Evolutionary conservation across 2,888 invertebrate species (phyloP), one percentile per base, ranked within the genome.

Genomic region (Cecidostiba fungosa): DNA sequence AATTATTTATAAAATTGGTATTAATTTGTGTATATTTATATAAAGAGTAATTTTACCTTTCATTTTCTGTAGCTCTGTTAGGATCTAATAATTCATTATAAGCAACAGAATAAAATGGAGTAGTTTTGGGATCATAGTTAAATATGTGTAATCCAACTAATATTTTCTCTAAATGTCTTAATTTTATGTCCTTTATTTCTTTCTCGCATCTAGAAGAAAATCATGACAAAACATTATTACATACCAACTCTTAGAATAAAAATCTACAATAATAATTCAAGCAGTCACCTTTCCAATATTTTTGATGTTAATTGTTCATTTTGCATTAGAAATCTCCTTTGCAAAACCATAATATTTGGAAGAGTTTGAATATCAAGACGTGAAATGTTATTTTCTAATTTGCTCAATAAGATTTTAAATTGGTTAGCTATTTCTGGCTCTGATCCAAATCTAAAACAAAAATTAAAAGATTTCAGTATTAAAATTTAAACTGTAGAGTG

Each of bases 141-240:
- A 96, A 96, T 90, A 95, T 94, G 1, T 95, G 95, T 90, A 95
- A 94, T 0, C 95, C 94, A 85, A 96, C 94, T 2, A 95, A 93
- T 16, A 97, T 92, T 89, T 97, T 94, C 92, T 97, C 97, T 32
- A 97, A 93, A 91, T 97, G 97, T 93, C 97, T 97, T 0, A 97
- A 78, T 86, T 97, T 94, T 0, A 95, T 91, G 5, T 90, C 77
- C 3, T 94, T 87, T 0, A 96, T 90, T 47, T 95, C 93, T 3
- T 92, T 89, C 12, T 94, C 91, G 32, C 96, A 94, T 86, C 94
- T 93, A 43, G 32, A 76, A 74, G 10, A 16, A 81, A 82, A 69
- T 70, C 0, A 54, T 39, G 8, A 39, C 5, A 39, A 78, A 78
- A 77, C 29, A 4, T 59, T 6, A 26, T 69, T 39, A 4, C 5